A percentile compares a stretch with the other conserved stretches of the same genome.
Conservation (phyloP, 2,888 invertebrate genomes). For the Athalia circularis region DNA sequence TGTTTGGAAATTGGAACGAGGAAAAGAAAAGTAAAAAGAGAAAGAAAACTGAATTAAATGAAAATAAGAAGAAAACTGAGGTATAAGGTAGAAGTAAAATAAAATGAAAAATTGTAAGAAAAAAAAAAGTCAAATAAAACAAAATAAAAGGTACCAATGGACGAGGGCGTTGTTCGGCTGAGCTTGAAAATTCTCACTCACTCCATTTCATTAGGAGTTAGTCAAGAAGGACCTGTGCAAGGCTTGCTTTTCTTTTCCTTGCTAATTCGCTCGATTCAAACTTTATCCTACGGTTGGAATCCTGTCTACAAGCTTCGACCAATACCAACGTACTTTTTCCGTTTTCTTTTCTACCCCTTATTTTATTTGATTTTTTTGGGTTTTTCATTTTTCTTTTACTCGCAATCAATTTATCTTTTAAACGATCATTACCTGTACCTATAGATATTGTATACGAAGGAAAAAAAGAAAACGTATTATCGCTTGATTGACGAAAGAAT, state of each 20-base stretch:
- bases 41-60: background rate
- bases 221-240: background rate
- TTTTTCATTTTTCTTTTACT: no score
- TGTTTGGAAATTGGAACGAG: no score
- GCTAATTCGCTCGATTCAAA: background rate
- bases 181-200: constrained; percentile 9
- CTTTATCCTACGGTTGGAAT: background rate
- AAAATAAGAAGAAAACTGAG: background rate
- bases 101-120: background rate
- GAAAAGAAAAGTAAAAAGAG: no score
- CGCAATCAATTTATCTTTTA: no score
- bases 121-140: background rate
- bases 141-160: background rate
- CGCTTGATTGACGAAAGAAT: no score
- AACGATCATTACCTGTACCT: no score
- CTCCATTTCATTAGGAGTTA: constrained; percentile 11
- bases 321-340: no score
- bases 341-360: no score
- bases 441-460: no score
- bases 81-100: background rate
- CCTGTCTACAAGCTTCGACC: background rate
- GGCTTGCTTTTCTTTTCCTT: background rate
- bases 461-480: no score
- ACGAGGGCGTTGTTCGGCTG: background rate
- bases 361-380: no score